phyloP scores from a whole-genome alignment of 2,888 invertebrate species.

The Cheiracanthium punctorium region DNA sequence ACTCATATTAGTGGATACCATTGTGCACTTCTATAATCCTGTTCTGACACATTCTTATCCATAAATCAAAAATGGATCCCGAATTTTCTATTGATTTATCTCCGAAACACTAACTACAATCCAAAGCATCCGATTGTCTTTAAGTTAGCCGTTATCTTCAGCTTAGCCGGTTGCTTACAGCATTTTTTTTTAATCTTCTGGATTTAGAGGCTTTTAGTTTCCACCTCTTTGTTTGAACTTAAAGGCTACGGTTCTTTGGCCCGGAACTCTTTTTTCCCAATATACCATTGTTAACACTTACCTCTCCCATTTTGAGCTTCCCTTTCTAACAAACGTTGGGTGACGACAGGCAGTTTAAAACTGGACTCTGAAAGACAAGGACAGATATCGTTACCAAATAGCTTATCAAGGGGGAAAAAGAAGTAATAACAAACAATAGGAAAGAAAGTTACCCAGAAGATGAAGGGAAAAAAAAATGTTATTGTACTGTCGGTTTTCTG shows the following conservation, averaged over 20 bases:
- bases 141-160: neutral
- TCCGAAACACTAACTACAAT: neutral
- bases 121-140: neutral
- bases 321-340: slow-evolving; percentile 35
- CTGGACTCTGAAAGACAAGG: slow-evolving; percentile 28
- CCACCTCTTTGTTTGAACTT: slow-evolving; percentile 25
- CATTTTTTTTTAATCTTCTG: neutral
- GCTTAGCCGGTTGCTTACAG: neutral
- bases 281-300: slow-evolving; percentile 43
- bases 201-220: neutral
- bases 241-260: slow-evolving; percentile 33
- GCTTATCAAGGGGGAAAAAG: too few species aligned
- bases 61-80: neutral
- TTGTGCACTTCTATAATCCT: neutral
- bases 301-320: slow-evolving; percentile 35
- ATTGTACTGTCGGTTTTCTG: too few species aligned
- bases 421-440: too few species aligned
- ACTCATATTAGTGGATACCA: neutral
- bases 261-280: slow-evolving; percentile 27
- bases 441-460: too few species aligned
- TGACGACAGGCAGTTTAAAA: slow-evolving; percentile 47
- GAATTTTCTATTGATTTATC: neutral
- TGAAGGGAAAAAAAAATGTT: too few species aligned
- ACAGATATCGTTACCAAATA: too few species aligned
- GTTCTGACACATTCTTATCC: neutral